These are phyloP conservation scores for Caerostris extrusa DNA, from an alignment of 1,140 invertebrate species.

Conservation along the genomic window DNA sequence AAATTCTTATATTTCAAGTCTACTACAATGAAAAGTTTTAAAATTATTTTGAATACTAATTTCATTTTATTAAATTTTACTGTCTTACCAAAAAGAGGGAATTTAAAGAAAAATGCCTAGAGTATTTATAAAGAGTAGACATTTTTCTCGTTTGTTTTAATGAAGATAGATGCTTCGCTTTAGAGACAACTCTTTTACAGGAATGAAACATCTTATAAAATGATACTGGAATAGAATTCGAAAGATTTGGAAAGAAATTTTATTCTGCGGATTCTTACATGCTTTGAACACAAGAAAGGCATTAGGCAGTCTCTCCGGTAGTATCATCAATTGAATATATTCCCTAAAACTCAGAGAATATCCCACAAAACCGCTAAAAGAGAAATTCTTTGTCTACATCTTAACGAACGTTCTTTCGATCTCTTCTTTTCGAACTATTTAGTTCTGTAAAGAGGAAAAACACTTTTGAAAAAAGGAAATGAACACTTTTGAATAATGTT, in stretches of 20 bases:
- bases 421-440: neutral
- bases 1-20: too few relatives aligned
- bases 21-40: too few relatives aligned
- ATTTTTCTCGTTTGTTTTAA: neutral
- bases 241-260: neutral
- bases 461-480: too few relatives aligned
- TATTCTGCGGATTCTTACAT: neutral
- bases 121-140: too few relatives aligned
- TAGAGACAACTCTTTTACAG: neutral
- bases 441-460: too few relatives aligned
- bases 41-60: too few relatives aligned
- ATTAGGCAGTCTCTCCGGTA: neutral
- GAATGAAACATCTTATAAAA: neutral
- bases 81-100: too few relatives aligned
- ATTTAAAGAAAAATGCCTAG: too few relatives aligned
- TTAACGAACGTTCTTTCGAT: neutral
- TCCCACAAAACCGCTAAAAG: neutral
- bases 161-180: neutral
- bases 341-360: neutral
- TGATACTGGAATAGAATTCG: neutral
- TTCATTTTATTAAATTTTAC: too few relatives aligned
- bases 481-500: too few relatives aligned
- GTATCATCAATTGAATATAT: neutral
- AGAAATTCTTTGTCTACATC: neutral
- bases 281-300: neutral